Evolutionary conservation across 2,888 invertebrate species (phyloP), one percentile per base, ranked within the genome.

Genomic region (Ceratothoa steindachneri): DNA sequence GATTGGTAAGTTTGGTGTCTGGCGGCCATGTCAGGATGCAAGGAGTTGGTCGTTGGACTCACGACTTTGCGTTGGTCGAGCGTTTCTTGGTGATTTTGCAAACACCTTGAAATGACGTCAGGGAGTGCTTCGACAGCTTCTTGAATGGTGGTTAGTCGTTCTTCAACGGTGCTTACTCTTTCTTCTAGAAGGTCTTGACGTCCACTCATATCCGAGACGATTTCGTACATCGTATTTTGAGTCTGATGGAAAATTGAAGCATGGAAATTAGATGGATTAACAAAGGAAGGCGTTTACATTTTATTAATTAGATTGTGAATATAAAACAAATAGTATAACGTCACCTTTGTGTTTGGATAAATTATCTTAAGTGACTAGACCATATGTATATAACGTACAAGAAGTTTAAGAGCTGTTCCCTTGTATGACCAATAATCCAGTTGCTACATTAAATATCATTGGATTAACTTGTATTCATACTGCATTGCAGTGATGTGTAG

Each of bases 171-270:
- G 81, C 91, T 90, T 83, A 98, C 88, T 83, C 97, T 90, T 86
- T 96, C 95, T 85, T 98, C 97, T 81, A 98, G 89, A 69, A 90
- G 89, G 84, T 95, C 94, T 85, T 97, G 97, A 71, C 96, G 90
- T 77, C 92, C 90, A 84, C 95, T 95, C 92, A 98, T 94, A 83
- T 98, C 98, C 73, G 96, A 94, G 81, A 99, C 97, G 83, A 98
- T 92, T 87, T 97, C 98, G 85, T 97, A 97, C 81, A 98, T 96
- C 71, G 95, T 95, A 84, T 95, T 95, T 87, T 97, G 97, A 81
- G 97, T 97, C 97, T 98, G 89, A 81, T 88, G 87, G 82, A 3
- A 4, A 24, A 60, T 51, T 41, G n/a, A n/a, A n/a, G n/a, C n/a
- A n/a, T n/a, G n/a, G n/a, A n/a, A n/a, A n/a, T n/a, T n/a, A n/a